Evolutionary conservation across 2,888 invertebrate genomes (phyloP), one percentile per base, ranked within the genome.

Genomic region (Euplagia quadripunctaria): DNA sequence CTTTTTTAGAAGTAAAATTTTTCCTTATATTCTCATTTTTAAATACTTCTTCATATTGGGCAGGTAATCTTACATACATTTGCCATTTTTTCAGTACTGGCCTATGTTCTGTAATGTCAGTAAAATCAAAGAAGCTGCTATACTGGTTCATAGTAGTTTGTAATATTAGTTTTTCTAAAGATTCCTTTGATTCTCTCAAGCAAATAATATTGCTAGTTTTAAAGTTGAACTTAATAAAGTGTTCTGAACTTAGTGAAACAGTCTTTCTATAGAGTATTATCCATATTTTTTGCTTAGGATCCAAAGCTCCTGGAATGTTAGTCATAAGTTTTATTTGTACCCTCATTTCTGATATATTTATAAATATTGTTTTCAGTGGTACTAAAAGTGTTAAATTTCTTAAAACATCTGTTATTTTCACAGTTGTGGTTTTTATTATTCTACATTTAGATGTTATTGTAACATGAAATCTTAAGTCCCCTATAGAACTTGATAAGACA

Each of bases 61-160:
- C 64, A 1, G 94, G 93, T 31, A 95, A 79, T 82, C 89, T 92
- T 1, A 93, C 80, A 84, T 90, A 94, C 65, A 89, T 82, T 6
- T 83, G 72, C 85, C 88, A 91, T 69, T 86, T 77, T 49, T 67
- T 78, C 4, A 70, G 49, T 6, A 76, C 11, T 58, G 71, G 75
- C 71, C 51, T 76, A 42, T 70, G 12, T 72, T 76, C 55, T 74
- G 67, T 42, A 71, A 74, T 61, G 20, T 89, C 83, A 31, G 80
- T 85, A 70, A 94, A 88, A 71, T 86, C 79, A 75, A 92, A 92
- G 58, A 91, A 71, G 58, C 85, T 74, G 0, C 88, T 89, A 83
- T 90, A 84, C 9, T 87, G 82, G 8, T 82, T 85, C 7, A 61
- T 14, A 17, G 84, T 82, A 4, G 75, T 78, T 82, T 90, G 82